Evolutionary conservation across 2,888 invertebrate species (phyloP).

Genomic region (Habrosyne pyritoides): DNA sequence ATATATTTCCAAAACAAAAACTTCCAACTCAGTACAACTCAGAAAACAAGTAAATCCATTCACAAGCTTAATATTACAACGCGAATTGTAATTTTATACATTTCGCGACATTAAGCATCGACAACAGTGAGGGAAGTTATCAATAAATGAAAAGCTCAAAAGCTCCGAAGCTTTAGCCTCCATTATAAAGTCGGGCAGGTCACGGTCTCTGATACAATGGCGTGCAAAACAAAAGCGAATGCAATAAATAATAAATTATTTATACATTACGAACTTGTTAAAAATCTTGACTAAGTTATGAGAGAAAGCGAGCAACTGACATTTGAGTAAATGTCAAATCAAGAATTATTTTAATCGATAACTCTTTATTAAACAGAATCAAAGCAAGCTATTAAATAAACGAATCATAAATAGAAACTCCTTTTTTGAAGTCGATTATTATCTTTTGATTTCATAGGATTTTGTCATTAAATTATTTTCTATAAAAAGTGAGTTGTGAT

Average conservation of each 20-base stretch:
- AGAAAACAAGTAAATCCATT: background rate
- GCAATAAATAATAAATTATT: conserved; percentile 2
- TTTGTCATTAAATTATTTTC: no score
- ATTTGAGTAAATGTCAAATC: background rate
- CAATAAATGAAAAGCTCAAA: conserved; percentile 3
- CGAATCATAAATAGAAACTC: no score
- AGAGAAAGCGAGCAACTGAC: background rate
- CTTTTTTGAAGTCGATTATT: no score
- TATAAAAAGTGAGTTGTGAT: no score
- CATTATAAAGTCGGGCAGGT: background rate
- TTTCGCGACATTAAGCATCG: background rate
- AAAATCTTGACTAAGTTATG: background rate
- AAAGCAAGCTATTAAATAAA: no score
- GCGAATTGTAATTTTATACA: background rate
- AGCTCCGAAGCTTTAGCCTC: background rate
- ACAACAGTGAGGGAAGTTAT: background rate
- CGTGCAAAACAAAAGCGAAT: background rate
- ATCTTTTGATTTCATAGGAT: no score
- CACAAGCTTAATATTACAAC: background rate
- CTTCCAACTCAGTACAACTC: background rate
- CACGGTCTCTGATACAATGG: background rate
- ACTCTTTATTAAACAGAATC: no score
- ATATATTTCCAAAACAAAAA: background rate
- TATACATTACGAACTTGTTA: background rate
- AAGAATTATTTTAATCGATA: background rate